Percentiles rank a stretch among this genome's conserved stretches.
phyloP scores from a whole-genome alignment of 2,888 invertebrate species.

The Meiosimyza decipiens region DNA sequence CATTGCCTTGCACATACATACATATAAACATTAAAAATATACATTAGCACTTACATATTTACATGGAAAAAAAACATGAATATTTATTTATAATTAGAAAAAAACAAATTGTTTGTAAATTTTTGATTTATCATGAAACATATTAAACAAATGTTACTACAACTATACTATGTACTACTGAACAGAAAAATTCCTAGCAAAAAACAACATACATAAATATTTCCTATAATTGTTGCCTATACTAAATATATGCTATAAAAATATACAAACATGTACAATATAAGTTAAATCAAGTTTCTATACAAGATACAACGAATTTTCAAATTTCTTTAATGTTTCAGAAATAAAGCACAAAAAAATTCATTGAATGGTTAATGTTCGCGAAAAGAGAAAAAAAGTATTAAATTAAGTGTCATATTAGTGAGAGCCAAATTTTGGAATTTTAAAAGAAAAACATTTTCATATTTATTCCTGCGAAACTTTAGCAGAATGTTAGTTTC shows the following conservation, averaged over 20 bases:
- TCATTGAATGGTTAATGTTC: conserved; percentile 27
- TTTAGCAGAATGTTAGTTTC: no score
- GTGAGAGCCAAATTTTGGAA: conserved; percentile 43
- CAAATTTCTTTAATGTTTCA: conserved; percentile 29
- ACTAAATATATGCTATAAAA: conserved; percentile 4
- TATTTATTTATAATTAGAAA: conserved; percentile 32
- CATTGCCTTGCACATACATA: conserved; percentile 15
- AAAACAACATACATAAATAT: conserved; percentile 19
- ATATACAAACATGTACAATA: conserved; percentile 8
- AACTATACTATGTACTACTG: conserved; percentile 30
- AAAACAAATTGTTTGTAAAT: conserved; percentile 43
- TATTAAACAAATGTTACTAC: conserved; percentile 23
- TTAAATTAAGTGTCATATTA: conserved; percentile 66
- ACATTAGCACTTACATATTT: conserved; percentile 11
- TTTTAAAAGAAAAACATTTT: background rate
- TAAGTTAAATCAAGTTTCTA: conserved; percentile 19
- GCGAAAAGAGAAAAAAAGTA: conserved; percentile 50
- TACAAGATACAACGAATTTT: conserved; percentile 28
- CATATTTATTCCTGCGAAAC: no score
- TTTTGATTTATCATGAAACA: conserved; percentile 39
- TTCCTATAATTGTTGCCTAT: conserved; percentile 35
- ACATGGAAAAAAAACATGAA: conserved; percentile 17
- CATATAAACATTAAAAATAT: conserved; percentile 17
- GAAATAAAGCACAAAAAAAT: conserved; percentile 30
- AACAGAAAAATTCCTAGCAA: conserved; percentile 34